Evolutionary conservation across 2,113 vertebrate genomes (phyloP).

Genomic region (Callionymus lyra): DNA sequence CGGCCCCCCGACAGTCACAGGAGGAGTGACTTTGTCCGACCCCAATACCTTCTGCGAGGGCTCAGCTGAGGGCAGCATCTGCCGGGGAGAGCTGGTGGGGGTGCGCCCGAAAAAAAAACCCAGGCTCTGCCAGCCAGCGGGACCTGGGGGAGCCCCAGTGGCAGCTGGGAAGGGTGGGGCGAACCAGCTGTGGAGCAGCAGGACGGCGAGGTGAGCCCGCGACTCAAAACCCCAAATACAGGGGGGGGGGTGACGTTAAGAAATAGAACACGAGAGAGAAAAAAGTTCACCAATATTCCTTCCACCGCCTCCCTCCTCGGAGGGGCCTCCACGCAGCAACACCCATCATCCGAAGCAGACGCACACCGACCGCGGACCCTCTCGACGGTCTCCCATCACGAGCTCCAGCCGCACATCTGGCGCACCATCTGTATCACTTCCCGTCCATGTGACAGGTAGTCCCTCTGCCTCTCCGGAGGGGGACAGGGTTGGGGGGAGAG

Average conservation of each 20-base stretch:
- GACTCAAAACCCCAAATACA: slow-evolving; percentile 49
- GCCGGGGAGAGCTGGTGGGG: slow-evolving; percentile 65
- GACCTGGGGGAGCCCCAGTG: slow-evolving; percentile 64
- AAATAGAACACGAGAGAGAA: slow-evolving; percentile 4
- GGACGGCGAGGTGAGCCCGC: slow-evolving; percentile 55
- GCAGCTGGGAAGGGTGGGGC: slow-evolving; percentile 72
- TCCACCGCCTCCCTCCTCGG: slow-evolving; percentile 10
- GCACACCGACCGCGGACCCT: slow-evolving; percentile 19
- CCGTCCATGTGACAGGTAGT: slow-evolving; percentile 64
- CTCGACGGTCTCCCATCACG: slow-evolving; percentile 44
- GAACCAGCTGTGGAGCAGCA: slow-evolving; percentile 73
- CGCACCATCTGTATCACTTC: slow-evolving; percentile 63
- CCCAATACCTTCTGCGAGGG: slow-evolving; percentile 61
- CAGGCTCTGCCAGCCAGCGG: slow-evolving; percentile 57
- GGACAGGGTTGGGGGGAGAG: slow-evolving; percentile 37
- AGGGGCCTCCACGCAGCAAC: slow-evolving; percentile 9
- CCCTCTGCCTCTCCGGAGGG: slow-evolving; percentile 55
- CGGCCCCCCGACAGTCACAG: slow-evolving; percentile 58
- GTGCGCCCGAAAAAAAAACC: slow-evolving; percentile 60
- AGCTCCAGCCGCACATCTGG: slow-evolving; percentile 68
- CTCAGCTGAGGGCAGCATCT: slow-evolving; percentile 62
- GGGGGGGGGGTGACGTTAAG: slow-evolving; percentile 18
- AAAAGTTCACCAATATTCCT: slow-evolving; percentile 15
- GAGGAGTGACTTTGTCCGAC: slow-evolving; percentile 72
- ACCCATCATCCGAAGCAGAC: slow-evolving; percentile 15